Percentiles rank a stretch among this genome's conserved stretches.
Conservation (phyloP, 2,888 invertebrate genomes). For the Coecobrya sp. region DNA sequence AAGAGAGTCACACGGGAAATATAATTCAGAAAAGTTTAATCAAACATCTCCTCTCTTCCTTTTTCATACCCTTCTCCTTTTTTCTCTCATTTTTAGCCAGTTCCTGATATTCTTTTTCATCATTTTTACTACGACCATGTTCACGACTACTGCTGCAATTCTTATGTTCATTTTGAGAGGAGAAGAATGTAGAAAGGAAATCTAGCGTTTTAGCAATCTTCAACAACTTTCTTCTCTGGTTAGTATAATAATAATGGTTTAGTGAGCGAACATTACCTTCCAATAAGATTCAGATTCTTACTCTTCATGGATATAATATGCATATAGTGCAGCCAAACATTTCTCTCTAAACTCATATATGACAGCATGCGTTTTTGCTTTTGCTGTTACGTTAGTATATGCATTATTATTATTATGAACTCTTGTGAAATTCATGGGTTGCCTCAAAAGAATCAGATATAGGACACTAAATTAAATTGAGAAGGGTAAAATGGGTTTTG, state of each 20-base stretch:
- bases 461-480: slow-evolving; percentile 72
- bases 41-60: slow-evolving; percentile 77
- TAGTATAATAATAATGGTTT: slow-evolving; percentile 48
- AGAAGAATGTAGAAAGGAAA: slow-evolving; percentile 4
- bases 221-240: slow-evolving; percentile 23
- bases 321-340: not conserved
- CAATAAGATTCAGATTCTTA: slow-evolving; percentile 54
- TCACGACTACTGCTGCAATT: slow-evolving; percentile 24
- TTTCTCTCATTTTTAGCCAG: slow-evolving; percentile 40
- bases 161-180: not conserved
- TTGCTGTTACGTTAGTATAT: not conserved
- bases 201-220: slow-evolving; percentile 44
- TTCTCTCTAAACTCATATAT: not conserved
- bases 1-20: slow-evolving; percentile 81
- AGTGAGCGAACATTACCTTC: slow-evolving; percentile 58
- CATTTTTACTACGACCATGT: slow-evolving; percentile 52
- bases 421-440: slow-evolving; percentile 39
- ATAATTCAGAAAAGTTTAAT: slow-evolving; percentile 81
- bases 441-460: slow-evolving; percentile 41
- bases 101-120: slow-evolving; percentile 64
- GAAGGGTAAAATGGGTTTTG: slow-evolving; percentile 75
- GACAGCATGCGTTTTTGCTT: not conserved
- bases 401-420: slow-evolving; percentile 52
- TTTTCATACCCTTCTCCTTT: not conserved
- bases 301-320: not conserved